phyloP scores from a whole-genome alignment of 2,888 invertebrate genomes.

The Tipula vernalis region DNA sequence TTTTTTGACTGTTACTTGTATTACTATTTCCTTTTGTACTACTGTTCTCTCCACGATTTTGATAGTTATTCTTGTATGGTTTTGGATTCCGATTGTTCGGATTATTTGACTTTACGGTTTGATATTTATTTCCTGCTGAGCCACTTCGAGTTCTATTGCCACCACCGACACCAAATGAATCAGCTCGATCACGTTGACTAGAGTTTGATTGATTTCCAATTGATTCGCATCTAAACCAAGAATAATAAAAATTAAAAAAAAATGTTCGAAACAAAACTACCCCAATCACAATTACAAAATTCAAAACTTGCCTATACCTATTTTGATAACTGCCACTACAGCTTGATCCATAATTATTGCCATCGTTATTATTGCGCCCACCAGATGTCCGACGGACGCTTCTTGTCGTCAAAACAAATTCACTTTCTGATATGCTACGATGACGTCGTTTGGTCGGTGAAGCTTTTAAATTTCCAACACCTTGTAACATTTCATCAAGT shows the following conservation, averaged over 20 bases:
- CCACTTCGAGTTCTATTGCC: conserved; percentile 30
- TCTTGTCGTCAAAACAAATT: conserved; percentile 30
- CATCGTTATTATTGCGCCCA: background rate
- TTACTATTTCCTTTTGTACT: background rate
- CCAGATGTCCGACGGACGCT: conserved; percentile 19
- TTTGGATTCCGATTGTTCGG: background rate
- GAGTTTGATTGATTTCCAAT: conserved; percentile 26
- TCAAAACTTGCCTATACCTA: background rate
- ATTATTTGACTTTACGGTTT: background rate
- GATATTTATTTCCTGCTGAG: conserved; percentile 30
- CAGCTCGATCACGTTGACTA: conserved; percentile 31
- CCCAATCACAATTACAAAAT: too few species aligned
- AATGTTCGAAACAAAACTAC: background rate
- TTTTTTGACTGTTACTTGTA: background rate
- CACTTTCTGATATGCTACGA: conserved; percentile 55
- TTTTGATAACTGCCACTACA: conserved; percentile 7
- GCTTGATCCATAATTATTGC: background rate
- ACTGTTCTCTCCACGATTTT: background rate
- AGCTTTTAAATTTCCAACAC: conserved; percentile 37
- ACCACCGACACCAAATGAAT: conserved; percentile 31
- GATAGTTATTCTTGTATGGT: background rate
- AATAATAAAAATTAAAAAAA: background rate
- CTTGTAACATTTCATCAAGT: conserved; percentile 45
- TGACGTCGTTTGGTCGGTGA: conserved; percentile 43
- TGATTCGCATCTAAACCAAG: conserved; percentile 25